Conservation (phyloP, 2,888 invertebrate genomes). For the Cephalotes varians region DNA sequence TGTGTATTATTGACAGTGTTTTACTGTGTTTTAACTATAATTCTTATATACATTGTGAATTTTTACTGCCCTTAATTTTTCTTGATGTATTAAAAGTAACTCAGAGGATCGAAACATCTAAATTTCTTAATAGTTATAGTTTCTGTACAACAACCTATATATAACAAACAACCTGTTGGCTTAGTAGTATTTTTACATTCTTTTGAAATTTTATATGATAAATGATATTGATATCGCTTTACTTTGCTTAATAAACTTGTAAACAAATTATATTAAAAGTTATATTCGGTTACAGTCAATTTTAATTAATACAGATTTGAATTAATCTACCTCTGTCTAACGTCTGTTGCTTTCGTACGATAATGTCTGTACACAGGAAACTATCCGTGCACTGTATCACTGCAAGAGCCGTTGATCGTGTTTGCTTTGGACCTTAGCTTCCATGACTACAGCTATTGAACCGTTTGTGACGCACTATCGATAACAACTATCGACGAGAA, state of each 20-base stretch:
- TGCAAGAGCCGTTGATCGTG: slow-evolving; percentile 35
- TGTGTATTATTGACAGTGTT: too few relatives aligned
- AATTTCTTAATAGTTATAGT: too few relatives aligned
- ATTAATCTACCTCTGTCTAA: slow-evolving; percentile 19
- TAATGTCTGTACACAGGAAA: slow-evolving; percentile 4
- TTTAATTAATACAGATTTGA: neutral
- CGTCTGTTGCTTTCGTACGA: slow-evolving; percentile 27
- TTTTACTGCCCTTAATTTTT: too few relatives aligned
- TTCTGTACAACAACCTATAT: too few relatives aligned
- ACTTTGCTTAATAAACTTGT: neutral
- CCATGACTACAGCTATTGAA: slow-evolving; percentile 43
- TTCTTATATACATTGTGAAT: too few relatives aligned
- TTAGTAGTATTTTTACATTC: too few relatives aligned
- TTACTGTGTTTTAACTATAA: too few relatives aligned
- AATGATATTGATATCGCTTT: neutral
- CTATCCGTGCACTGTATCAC: slow-evolving; percentile 38
- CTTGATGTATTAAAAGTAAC: too few relatives aligned
- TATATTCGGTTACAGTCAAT: too few relatives aligned
- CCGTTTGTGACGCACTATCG: slow-evolving; percentile 36
- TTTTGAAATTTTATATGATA: neutral
- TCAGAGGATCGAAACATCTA: too few relatives aligned
- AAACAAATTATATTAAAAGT: neutral
- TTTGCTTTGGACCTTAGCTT: slow-evolving; percentile 43
- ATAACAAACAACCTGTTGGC: too few relatives aligned
- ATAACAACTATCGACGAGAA: slow-evolving; percentile 31